Conservation (phyloP, 1,140 invertebrate species). For the Cecropterus lyciades region DNA sequence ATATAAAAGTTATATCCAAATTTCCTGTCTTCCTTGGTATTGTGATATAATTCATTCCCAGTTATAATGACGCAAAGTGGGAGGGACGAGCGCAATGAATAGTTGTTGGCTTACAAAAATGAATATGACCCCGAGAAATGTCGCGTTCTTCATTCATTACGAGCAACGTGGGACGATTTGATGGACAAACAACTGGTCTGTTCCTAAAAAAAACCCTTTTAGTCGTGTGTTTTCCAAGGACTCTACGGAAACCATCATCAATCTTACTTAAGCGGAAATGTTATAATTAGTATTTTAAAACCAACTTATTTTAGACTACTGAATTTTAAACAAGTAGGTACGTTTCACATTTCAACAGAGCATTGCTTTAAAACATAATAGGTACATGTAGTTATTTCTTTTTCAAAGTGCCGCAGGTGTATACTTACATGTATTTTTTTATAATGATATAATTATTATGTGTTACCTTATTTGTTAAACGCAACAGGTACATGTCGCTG, state of each 20-base stretch:
- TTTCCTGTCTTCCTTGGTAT: not conserved
- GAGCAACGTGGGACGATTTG: constrained; percentile 26
- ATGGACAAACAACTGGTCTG: constrained; percentile 35
- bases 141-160: constrained; percentile 25
- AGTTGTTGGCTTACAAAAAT: constrained; percentile 42
- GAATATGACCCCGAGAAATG: constrained; percentile 50
- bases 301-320: not conserved
- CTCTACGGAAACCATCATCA: constrained; percentile 3
- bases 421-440: no score
- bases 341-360: no score
- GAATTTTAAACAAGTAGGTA: no score
- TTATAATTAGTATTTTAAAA: not conserved
- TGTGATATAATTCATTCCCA: constrained; percentile 13
- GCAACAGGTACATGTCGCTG: no score
- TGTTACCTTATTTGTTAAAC: no score
- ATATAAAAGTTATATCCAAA: not conserved
- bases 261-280: not conserved
- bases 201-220: no score
- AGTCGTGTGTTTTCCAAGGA: constrained; percentile 2
- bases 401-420: no score
- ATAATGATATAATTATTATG: no score
- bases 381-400: no score
- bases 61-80: constrained; percentile 24
- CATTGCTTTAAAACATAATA: no score
- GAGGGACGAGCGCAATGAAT: constrained; percentile 42